Base-by-base conservation (phyloP, 2,888 invertebrate genomes). In the Himalopsyche tibetana region DNA sequence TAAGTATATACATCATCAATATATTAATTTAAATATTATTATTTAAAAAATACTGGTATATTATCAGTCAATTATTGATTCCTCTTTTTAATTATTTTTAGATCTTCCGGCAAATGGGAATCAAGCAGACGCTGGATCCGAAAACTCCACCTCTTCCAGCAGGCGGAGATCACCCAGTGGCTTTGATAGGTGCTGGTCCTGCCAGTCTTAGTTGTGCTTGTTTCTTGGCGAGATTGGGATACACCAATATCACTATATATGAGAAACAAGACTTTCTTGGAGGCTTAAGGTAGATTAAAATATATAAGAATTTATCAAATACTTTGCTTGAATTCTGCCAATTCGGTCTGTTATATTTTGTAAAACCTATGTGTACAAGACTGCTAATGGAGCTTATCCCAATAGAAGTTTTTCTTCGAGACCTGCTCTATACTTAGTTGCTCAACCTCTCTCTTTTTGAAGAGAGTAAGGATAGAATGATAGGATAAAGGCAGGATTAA, bases 181-280 rank as follows among this genome's bases (percentile, higher is more conserved):
- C 97, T 0, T 91, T 99, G 45, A 90, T 99, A 9, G 99, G 99
- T 0, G 99, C 98, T 88, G 99, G 99, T 0, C 99, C 99, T 0
- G 98, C 99, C 5, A 98, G 98, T 11, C 94, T 99, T 85, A 99
- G 99, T 12, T 99, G 99, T 90, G 99, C 99, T 1, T 98, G 99
- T 19, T 99, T 98, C 92, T 93, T 99, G 28, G 99, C 96, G 0
- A 94, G 99, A 38, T 93, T 99, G 19, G 99, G 99, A 0, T 99
- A 99, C 91, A 95, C 95, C 9, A 93, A 99, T 90, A 93, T 99
- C 38, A 98, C 97, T 0, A 96, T 99, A 88, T 99, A 97, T 91
- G 99, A 99, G 91, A 98, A 97, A 91, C 94, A 97, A 89, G 91
- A 94, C 2, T 98, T 95, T 90, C 92, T 98, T 82, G 99, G 99